Evolutionary conservation across 2,113 vertebrate species (phyloP).

Genomic region (Sinocyclocheilus grahami): DNA sequence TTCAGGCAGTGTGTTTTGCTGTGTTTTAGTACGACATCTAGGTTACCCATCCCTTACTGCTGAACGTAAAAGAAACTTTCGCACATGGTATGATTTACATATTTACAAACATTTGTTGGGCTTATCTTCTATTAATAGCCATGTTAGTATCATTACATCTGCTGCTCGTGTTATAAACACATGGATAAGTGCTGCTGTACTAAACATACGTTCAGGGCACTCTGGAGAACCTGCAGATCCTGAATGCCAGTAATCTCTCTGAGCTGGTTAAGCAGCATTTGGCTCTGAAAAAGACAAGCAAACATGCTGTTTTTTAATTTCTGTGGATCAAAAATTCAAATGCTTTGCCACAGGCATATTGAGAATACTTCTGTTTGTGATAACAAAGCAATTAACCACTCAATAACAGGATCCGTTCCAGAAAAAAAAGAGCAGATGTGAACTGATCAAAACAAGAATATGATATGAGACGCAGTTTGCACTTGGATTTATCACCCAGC

Average conservation of each 20-base stretch:
- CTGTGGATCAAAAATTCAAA: slow-evolving; percentile 8
- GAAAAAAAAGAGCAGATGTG: slow-evolving; percentile 34
- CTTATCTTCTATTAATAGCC: slow-evolving; percentile 33
- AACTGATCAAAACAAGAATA: slow-evolving; percentile 36
- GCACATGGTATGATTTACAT: slow-evolving; percentile 21
- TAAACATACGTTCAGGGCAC: slow-evolving; percentile 84
- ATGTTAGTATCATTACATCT: slow-evolving; percentile 20
- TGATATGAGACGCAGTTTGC: slow-evolving; percentile 39
- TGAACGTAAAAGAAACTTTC: not conserved
- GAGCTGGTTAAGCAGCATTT: slow-evolving; percentile 88
- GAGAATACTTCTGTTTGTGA: slow-evolving; percentile 25
- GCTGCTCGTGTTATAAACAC: slow-evolving; percentile 10
- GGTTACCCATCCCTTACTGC: not conserved
- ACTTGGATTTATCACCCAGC: slow-evolving; percentile 26
- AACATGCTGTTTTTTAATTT: slow-evolving; percentile 13
- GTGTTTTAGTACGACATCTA: not conserved
- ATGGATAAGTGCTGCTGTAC: not conserved
- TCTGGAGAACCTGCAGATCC: slow-evolving; percentile 82
- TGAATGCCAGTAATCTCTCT: slow-evolving; percentile 94
- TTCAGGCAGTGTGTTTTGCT: not conserved
- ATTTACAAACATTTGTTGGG: slow-evolving; percentile 42
- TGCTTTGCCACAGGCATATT: not conserved
- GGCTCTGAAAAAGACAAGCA: slow-evolving; percentile 74
- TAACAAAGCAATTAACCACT: slow-evolving; percentile 36
- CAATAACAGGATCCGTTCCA: slow-evolving; percentile 20